Conservation (phyloP, 2,797 vertebrate species). For the Bovichtus diacanthus region DNA sequence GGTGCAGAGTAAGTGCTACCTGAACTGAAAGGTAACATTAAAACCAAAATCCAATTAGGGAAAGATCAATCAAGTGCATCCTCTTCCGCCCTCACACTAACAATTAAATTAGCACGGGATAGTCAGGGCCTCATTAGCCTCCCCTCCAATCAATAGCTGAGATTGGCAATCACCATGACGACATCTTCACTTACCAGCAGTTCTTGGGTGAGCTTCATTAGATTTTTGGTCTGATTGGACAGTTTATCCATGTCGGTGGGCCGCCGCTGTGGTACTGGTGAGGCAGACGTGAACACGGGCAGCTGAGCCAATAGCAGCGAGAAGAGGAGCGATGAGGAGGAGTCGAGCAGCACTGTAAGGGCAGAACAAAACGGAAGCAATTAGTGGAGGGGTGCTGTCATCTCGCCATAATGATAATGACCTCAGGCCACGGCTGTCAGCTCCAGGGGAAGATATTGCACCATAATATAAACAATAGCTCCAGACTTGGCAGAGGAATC, state of each 20-base stretch:
- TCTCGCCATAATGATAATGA: slow-evolving; percentile 76
- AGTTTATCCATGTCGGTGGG: slow-evolving; percentile 84
- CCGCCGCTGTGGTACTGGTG: slow-evolving; percentile 76
- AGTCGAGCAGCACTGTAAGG: slow-evolving; percentile 86
- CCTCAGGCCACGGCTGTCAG: slow-evolving; percentile 78
- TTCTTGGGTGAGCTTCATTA: slow-evolving; percentile 87
- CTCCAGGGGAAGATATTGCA: slow-evolving; percentile 74
- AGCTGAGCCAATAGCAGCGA: slow-evolving; percentile 87
- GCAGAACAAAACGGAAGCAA: slow-evolving; percentile 78
- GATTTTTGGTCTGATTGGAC: slow-evolving; percentile 87
- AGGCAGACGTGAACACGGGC: slow-evolving; percentile 81
- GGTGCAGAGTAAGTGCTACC: slow-evolving; percentile 35
- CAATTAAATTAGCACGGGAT: slow-evolving; percentile 52
- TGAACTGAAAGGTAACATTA: slow-evolving; percentile 40
- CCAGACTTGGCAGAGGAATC: slow-evolving; percentile 77
- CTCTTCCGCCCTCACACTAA: slow-evolving; percentile 28
- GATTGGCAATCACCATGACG: slow-evolving; percentile 16
- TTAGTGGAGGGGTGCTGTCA: slow-evolving; percentile 79
- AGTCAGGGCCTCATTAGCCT: slow-evolving; percentile 26
- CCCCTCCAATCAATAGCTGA: slow-evolving; percentile 18
- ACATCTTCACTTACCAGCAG: slow-evolving; percentile 83
- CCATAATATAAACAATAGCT: slow-evolving; percentile 81
- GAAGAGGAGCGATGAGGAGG: slow-evolving; percentile 86
- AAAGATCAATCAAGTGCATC: slow-evolving; percentile 35
- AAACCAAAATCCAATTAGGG: slow-evolving; percentile 48